Evolutionary conservation across 1,140 invertebrate genomes (phyloP), one percentile per base, ranked within the genome.

Genomic region (Matsumurasca onukii): DNA sequence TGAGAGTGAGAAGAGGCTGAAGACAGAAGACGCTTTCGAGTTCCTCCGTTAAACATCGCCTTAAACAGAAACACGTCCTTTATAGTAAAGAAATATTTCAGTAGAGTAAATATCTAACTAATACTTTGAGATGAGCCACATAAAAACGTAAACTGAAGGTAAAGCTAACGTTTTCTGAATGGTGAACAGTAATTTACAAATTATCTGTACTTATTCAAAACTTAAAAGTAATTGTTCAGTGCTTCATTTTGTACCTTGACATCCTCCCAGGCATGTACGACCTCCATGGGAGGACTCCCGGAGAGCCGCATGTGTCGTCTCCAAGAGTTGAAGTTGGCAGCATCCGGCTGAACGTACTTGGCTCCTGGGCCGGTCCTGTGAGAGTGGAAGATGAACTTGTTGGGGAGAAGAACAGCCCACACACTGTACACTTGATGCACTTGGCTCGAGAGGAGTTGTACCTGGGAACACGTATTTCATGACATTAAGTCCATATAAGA

Each of bases 301-400:
- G 87, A 89, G 0, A 97, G 84, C 72, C 92, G 89, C 87, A 98
- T 94, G 78, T 98, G 97, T 2, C 96, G 84, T 69, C 97, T 83
- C 97, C 97, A 98, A 0, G 95, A 98, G 80, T 98, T 98, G 78
- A 98, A 98, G 80, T 98, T 98, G 1, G 96, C 95, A 0, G 96
- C 95, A 77, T 98, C 95, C 0, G 95, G 95, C 74, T 98, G 94
- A 0, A 96, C 87, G 80, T 95, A 98, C 71, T 94, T 93, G 62
- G 95, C 89, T 22, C 87, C 86, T 0, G 90, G 87, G 0, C 91
- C 88, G 1, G 92, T 85, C 0, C 92, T 88, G 79, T 98, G 97
- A 1, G 94, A 98, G 78, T 98, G 96, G 77, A 98, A 98, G 72
- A 98, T 98, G 82, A 98, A 98, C 79, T 98, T 98, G 81, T 98